Conservation (phyloP, 2,888 invertebrate species). For the Coelinius sp. region DNA sequence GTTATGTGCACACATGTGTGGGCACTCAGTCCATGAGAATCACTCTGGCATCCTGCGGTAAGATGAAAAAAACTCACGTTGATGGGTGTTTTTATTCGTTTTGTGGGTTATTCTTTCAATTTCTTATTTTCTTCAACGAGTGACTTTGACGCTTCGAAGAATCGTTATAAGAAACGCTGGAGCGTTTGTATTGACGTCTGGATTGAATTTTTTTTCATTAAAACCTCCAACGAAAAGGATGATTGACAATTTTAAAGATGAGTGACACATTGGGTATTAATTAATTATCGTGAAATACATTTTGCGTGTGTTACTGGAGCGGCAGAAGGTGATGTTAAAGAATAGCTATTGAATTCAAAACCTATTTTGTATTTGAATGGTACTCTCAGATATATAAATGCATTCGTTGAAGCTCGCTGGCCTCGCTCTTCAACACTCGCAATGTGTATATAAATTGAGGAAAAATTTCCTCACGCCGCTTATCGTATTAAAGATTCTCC, state of each 20-base stretch:
- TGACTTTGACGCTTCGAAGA: constrained; percentile 47
- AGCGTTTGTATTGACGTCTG: constrained; percentile 8
- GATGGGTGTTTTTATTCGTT: constrained; percentile 37
- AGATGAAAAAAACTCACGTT: constrained; percentile 54
- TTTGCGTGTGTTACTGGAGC: neutral
- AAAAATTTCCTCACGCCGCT: neutral
- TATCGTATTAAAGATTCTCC: neutral
- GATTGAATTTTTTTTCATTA: constrained; percentile 37
- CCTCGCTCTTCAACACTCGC: neutral
- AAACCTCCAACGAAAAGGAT: constrained; percentile 21
- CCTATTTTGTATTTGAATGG: neutral
- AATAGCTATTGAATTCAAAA: constrained; percentile 25
- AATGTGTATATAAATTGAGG: neutral
- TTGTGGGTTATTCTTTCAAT: constrained; percentile 36
- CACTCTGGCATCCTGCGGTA: constrained; percentile 49
- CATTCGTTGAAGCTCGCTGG: neutral
- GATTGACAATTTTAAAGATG: neutral
- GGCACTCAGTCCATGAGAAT: constrained; percentile 38
- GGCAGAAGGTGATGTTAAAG: neutral
- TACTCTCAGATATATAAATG: neutral
- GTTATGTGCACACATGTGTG: constrained; percentile 41
- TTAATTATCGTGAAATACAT: neutral
- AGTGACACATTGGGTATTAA: neutral
- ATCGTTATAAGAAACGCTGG: constrained; percentile 44
- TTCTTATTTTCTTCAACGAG: constrained; percentile 32